Percentiles rank a stretch among this genome's conserved stretches.
These are phyloP conservation scores for Mellivora capensis DNA, from an alignment of 2,113 vertebrate genomes.

Conservation along the genomic window DNA sequence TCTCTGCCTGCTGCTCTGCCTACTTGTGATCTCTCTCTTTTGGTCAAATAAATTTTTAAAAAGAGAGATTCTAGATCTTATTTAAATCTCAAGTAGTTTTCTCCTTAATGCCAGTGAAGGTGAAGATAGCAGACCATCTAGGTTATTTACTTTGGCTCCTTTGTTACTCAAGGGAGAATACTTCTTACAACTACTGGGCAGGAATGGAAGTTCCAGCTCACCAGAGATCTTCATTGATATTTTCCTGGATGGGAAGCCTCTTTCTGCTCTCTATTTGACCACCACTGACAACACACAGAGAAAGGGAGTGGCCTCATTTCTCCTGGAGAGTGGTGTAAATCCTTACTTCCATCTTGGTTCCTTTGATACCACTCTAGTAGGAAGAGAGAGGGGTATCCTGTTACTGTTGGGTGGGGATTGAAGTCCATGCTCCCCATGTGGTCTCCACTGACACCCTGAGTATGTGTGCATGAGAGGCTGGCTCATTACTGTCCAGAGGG, in stretches of 20 bases:
- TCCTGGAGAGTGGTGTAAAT: background rate
- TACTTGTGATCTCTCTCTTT: too few species aligned
- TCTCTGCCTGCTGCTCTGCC: too few species aligned
- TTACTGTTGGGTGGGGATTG: background rate
- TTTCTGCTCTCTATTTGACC: background rate
- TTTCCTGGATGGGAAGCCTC: background rate
- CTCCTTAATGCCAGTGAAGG: background rate
- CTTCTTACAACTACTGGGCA: background rate
- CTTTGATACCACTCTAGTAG: background rate
- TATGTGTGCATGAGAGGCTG: background rate
- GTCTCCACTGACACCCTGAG: background rate
- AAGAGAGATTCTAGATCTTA: background rate
- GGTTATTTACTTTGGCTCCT: background rate
- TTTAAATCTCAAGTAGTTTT: background rate
- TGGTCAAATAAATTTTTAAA: too few species aligned
- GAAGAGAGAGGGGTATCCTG: background rate
- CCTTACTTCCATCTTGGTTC: background rate
- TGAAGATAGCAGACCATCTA: background rate
- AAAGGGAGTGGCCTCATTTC: background rate
- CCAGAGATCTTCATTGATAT: background rate
- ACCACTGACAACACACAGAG: background rate
- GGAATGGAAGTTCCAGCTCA: background rate
- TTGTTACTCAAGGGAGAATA: background rate
- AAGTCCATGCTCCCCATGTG: background rate
- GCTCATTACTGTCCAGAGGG: background rate